Evolutionary conservation across 2,113 vertebrate species (phyloP), one percentile per base, ranked within the genome.

Genomic region (Nyctibius bracteatus): DNA sequence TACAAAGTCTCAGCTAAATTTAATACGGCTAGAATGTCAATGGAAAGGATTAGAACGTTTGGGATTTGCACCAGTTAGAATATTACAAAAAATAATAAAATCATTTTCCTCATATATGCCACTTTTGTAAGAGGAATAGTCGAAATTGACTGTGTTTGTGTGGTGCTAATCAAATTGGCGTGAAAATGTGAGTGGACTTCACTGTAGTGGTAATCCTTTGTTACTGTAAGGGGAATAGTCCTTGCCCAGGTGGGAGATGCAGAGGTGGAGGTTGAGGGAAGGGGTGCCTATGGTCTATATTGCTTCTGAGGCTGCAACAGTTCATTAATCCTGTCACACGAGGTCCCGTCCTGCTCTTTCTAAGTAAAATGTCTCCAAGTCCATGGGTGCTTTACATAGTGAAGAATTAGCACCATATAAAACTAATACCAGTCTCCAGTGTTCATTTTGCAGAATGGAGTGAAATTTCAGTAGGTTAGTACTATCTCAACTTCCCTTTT

Each of bases 1-100:
- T 94, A 37, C 78, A 73, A 82, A 96, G 84, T 88, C 89, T 92
- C 81, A 88, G 92, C 92, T 96, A 86, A 95, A 97, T 92, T 94
- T 95, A 97, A 96, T 94, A 83, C 19, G 10, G 81, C 57, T 94
- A 94, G 74, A 92, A 95, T 95, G 94, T 91, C 92, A 91, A 70
- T 94, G 87, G 94, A 66, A 92, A 86, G 81, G 92, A 94, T 96
- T 96, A 94, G 92, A 89, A 91, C 73, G 25, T 82, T 93, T 88
- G 86, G 89, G 94, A 97, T 95, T 96, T 96, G 92, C 28, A 94
- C 81, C 78, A 85, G 81, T 96, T 91, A 91, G 71, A 41, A 30
- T 93, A 85, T n/a, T 30, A 7, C 63, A 91, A 81, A 67, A 80
- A 43, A 41, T 54, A 73, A 86, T 20, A 51, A 81, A 96, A 90